These are phyloP conservation scores for Indicator indicator DNA, from an alignment of 2,113 vertebrate genomes.

Conservation along the genomic window DNA sequence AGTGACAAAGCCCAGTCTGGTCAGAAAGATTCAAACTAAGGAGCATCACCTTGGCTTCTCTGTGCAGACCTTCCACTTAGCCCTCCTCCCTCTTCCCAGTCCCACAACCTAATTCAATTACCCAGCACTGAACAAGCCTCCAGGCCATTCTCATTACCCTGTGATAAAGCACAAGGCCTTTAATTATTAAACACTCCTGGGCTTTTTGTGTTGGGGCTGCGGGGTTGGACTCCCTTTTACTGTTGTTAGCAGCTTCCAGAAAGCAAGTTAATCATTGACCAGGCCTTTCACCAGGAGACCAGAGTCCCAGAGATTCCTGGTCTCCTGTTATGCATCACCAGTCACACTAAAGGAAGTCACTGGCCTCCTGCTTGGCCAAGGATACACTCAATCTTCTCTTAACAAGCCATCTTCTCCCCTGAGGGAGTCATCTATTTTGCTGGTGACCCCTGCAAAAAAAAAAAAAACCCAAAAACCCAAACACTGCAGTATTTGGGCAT, in stretches of 20 bases:
- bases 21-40: background rate
- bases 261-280: slow-evolving; percentile 70
- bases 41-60: background rate
- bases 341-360: background rate
- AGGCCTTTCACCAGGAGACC: slow-evolving; percentile 17
- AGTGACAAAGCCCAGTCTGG: background rate
- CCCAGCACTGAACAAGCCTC: background rate
- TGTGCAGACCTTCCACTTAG: background rate
- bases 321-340: slow-evolving; percentile 28
- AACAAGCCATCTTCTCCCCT: background rate
- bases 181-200: slow-evolving; percentile 69
- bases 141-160: slow-evolving; percentile 21
- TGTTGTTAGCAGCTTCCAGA: slow-evolving; percentile 44
- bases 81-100: background rate
- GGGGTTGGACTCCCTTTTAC: slow-evolving; percentile 34
- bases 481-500: fast-evolving
- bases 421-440: background rate
- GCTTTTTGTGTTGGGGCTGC: slow-evolving; percentile 22
- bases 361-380: background rate
- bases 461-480: too few relatives aligned
- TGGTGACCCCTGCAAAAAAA: background rate
- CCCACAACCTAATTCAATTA: slow-evolving; percentile 59
- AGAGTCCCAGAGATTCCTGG: slow-evolving; percentile 16
- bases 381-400: background rate
- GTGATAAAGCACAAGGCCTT: slow-evolving; percentile 55